Conservation (phyloP, 2,797 vertebrate genomes). For the Thaleichthys pacificus region DNA sequence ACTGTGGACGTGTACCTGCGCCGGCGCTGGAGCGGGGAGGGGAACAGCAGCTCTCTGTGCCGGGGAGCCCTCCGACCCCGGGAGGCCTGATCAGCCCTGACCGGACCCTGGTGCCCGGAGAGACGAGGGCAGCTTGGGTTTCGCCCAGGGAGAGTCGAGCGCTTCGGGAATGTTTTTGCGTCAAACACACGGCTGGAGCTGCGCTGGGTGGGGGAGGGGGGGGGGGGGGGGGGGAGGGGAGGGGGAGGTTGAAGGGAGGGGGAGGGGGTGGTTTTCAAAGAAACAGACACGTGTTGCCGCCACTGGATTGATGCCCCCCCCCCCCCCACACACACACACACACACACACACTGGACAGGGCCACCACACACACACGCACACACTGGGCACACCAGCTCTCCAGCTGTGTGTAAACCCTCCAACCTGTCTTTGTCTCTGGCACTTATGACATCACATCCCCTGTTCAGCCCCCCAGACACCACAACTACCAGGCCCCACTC, state of each 20-base stretch:
- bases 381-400: not conserved
- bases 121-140: constrained; percentile 50
- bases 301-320: not conserved
- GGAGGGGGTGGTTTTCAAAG: constrained; percentile 4
- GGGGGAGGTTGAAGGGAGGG: constrained; percentile 28
- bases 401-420: no score
- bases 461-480: no score
- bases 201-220: constrained; percentile 20
- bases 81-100: constrained; percentile 52
- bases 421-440: no score
- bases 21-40: constrained; percentile 29
- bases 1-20: constrained; percentile 49
- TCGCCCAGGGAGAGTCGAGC: constrained; percentile 64
- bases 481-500: constrained; percentile 3
- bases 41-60: constrained; percentile 39
- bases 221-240: no score
- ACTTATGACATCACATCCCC: no score
- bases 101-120: constrained; percentile 14
- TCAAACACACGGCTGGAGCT: constrained; percentile 55
- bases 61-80: constrained; percentile 50
- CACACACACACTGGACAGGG: not conserved
- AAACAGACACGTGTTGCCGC: not conserved
- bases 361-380: constrained; percentile 1
- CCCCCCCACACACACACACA: not conserved
- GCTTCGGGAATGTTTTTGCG: constrained; percentile 68